phyloP scores from a whole-genome alignment of 2,113 vertebrate genomes.

The Pseudorectes ferrugineus region DNA sequence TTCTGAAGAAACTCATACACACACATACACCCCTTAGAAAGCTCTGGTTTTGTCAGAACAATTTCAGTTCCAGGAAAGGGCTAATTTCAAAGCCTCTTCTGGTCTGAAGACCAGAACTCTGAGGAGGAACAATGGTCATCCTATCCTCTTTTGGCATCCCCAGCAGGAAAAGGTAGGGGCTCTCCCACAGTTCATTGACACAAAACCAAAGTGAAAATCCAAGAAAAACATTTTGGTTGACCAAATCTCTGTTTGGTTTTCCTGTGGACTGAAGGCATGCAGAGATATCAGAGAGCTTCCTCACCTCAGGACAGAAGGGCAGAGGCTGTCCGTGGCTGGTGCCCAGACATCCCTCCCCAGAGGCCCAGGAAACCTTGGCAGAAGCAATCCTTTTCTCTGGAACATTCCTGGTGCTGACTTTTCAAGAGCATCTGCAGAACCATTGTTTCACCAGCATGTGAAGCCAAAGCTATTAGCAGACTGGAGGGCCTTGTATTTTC shows the following conservation, averaged over 20 bases:
- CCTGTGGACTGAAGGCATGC: background rate
- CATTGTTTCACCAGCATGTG: background rate
- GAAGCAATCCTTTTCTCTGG: background rate
- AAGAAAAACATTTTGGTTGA: background rate
- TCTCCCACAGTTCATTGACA: background rate
- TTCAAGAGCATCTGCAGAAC: background rate
- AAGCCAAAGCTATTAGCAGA: background rate
- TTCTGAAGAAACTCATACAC: background rate
- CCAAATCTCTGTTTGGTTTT: background rate
- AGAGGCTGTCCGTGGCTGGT: background rate
- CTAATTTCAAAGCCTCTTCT: background rate
- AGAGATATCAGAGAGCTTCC: background rate
- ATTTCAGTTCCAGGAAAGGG: background rate
- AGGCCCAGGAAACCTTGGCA: background rate
- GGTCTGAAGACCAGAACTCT: background rate
- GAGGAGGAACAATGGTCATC: background rate
- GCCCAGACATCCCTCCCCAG: background rate
- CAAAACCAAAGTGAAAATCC: background rate
- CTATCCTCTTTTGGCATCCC: background rate
- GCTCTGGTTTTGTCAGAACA: background rate
- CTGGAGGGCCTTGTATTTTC: background rate
- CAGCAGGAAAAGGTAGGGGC: background rate
- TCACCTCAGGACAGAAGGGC: background rate
- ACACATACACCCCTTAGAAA: background rate
- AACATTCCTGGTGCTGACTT: background rate